These are phyloP conservation scores for Scortum barcoo DNA, from an alignment of 2,113 vertebrate genomes.

Conservation along the genomic window DNA sequence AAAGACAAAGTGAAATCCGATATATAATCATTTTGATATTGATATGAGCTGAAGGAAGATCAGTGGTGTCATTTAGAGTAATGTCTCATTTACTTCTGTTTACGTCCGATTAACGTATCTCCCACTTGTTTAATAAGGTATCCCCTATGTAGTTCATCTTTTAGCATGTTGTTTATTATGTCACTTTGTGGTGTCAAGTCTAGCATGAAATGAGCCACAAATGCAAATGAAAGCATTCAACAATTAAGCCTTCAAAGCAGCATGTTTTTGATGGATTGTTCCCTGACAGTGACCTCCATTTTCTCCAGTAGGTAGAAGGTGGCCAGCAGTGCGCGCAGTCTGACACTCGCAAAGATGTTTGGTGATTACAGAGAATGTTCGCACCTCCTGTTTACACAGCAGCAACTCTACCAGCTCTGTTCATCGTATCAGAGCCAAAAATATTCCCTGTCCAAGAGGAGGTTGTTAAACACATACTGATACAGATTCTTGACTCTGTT, in stretches of 20 bases:
- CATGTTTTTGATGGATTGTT: constrained; percentile 15
- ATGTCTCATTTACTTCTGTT: constrained; percentile 51
- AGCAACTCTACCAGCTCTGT: constrained; percentile 1
- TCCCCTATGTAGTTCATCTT: neutral
- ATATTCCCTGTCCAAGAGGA: constrained; percentile 12
- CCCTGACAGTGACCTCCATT: constrained; percentile 26
- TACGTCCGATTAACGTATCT: neutral
- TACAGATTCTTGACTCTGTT: constrained; percentile 17
- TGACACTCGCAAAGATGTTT: constrained; percentile 24
- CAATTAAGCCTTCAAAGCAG: constrained; percentile 2
- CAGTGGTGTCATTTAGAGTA: constrained; percentile 10
- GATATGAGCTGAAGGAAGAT: constrained; percentile 44
- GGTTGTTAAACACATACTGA: constrained; percentile 48
- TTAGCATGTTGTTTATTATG: constrained; percentile 8
- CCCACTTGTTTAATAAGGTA: constrained; percentile 24
- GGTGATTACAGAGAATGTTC: constrained; percentile 26
- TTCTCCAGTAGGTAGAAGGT: neutral
- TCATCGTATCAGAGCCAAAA: constrained; percentile 48
- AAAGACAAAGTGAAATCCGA: constrained; percentile 52
- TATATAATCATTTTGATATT: constrained; percentile 41
- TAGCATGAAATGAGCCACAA: constrained; percentile 31
- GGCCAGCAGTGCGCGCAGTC: neutral
- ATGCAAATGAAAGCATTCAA: constrained; percentile 28
- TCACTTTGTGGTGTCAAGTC: constrained; percentile 20
- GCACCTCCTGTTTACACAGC: constrained; percentile 39